A percentile compares a stretch with the other conserved stretches of the same genome.
Conservation (phyloP, 2,797 vertebrate species). For the Ispidina picta region DNA sequence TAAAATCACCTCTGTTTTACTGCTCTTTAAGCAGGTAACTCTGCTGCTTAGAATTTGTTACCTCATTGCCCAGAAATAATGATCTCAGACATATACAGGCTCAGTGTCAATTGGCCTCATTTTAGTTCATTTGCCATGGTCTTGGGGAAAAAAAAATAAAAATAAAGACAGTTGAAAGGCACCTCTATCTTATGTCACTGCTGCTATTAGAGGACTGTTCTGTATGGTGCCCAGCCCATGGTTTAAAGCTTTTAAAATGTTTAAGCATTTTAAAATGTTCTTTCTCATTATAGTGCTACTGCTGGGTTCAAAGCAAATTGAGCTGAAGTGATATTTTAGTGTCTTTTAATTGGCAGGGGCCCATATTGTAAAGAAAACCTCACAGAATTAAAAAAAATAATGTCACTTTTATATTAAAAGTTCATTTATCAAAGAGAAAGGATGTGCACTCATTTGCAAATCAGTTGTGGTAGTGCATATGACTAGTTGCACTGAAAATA, state of each 20-base stretch:
- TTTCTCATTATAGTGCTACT: background rate
- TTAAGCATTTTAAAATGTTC: constrained; percentile 2
- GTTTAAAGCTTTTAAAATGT: background rate
- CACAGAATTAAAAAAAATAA: background rate
- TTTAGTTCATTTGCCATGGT: background rate
- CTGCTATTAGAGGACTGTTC: background rate
- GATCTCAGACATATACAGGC: background rate
- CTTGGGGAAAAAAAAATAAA: background rate
- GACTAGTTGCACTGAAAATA: background rate
- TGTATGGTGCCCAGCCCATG: background rate
- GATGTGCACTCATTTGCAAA: background rate
- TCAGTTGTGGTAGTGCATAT: background rate
- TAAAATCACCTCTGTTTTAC: background rate
- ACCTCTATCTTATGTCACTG: background rate
- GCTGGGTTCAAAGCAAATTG: background rate
- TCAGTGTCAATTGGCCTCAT: background rate
- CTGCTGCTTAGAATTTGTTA: background rate
- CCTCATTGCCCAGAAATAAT: background rate
- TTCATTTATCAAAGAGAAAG: background rate
- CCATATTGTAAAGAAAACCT: background rate
- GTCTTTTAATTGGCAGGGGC: background rate
- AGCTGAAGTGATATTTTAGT: background rate
- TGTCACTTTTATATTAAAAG: background rate
- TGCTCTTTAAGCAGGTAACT: background rate
- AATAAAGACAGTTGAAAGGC: background rate